These are phyloP conservation scores for Spheniscus humboldti DNA, from an alignment of 2,797 vertebrate species.

Conservation along the genomic window DNA sequence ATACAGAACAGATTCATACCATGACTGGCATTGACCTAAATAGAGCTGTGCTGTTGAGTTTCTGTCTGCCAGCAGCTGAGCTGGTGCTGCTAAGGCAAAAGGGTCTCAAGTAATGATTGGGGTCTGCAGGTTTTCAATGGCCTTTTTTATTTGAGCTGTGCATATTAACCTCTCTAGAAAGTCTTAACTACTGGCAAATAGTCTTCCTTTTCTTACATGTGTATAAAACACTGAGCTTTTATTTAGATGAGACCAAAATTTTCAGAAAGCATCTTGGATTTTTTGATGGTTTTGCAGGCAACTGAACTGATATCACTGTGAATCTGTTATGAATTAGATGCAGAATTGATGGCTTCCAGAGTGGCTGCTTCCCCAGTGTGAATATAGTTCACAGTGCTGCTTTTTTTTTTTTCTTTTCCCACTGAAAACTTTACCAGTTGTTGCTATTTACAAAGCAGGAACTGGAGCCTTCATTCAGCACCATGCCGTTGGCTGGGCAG, in stretches of 20 bases:
- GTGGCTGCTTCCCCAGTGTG: neutral
- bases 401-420: neutral
- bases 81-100: neutral
- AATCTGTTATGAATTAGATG: neutral
- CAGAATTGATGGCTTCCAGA: neutral
- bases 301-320: neutral
- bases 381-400: neutral
- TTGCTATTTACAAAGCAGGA: neutral
- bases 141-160: rapidly evolving
- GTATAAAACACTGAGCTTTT: neutral
- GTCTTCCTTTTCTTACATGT: rapidly evolving
- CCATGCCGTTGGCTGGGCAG: neutral
- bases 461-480: neutral
- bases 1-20: neutral
- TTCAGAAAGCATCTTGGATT: neutral
- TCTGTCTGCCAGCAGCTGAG: neutral
- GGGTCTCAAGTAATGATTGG: neutral
- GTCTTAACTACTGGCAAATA: neutral
- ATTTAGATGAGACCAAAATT: neutral
- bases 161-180: neutral
- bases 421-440: neutral
- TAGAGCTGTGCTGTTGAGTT: neutral
- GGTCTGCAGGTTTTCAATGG: rapidly evolving
- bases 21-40: neutral
- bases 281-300: neutral